Percentiles rank a stretch among this genome's conserved stretches.
Conservation (phyloP, 1,140 invertebrate genomes). For the Microplitis mediator region DNA sequence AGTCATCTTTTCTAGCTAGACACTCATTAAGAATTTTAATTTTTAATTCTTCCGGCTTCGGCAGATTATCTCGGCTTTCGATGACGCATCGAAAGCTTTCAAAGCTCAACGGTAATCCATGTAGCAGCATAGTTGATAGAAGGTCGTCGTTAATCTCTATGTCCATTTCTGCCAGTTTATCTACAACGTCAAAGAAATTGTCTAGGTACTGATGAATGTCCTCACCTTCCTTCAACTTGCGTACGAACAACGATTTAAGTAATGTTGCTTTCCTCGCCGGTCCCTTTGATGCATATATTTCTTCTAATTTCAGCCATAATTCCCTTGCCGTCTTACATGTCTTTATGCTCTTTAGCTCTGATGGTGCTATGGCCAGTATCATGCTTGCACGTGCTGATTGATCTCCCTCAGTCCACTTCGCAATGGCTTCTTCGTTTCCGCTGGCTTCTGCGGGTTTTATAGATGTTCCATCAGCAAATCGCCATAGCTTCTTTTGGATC, state of each 20-base stretch:
- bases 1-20: background rate
- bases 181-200: slow-evolving; percentile 2
- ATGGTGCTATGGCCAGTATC: background rate
- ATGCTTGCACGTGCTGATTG: background rate
- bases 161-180: slow-evolving; percentile 9
- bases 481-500: background rate
- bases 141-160: slow-evolving; percentile 2
- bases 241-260: background rate
- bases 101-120: background rate
- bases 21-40: background rate
- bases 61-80: slow-evolving; percentile 8
- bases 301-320: slow-evolving; percentile 4
- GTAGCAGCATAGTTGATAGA: background rate
- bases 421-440: background rate
- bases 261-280: background rate
- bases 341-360: slow-evolving; percentile 1
- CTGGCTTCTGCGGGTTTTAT: background rate
- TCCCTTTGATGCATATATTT: background rate
- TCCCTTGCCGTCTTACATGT: background rate
- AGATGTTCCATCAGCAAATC: background rate
- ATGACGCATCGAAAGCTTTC: slow-evolving; percentile 13
- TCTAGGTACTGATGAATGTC: background rate
- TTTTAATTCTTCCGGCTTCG: too few relatives aligned
- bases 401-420: background rate
- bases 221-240: background rate